A percentile compares a stretch with the other conserved stretches of the same genome.
Conservation (phyloP, 2,113 vertebrate species). For the Tapirus terrestris region DNA sequence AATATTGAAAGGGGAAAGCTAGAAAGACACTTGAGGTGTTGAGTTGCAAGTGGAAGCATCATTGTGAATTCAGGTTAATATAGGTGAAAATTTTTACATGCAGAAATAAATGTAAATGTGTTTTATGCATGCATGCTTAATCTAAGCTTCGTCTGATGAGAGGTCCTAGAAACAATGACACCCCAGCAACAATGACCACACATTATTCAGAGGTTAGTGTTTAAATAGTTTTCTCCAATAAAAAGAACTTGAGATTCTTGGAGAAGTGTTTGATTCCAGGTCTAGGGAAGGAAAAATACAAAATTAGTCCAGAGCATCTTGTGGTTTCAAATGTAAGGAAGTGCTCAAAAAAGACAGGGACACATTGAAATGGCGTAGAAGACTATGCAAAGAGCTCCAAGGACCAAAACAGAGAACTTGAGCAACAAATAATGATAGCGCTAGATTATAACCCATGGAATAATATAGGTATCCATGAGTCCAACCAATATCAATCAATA, state of each 20-base stretch:
- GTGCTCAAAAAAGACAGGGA: background rate
- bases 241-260: background rate
- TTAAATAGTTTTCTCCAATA: background rate
- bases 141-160: background rate
- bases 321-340: background rate
- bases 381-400: background rate
- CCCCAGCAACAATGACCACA: background rate
- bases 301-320: background rate
- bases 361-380: background rate
- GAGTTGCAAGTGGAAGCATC: background rate
- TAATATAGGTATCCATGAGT: background rate
- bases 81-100: background rate
- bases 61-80: background rate
- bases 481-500: background rate
- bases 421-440: background rate
- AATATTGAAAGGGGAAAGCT: background rate
- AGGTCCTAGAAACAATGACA: background rate
- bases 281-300: background rate
- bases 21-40: background rate
- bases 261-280: background rate
- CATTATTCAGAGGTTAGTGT: background rate
- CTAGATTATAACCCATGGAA: background rate
- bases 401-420: background rate
- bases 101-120: background rate
- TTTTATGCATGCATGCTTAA: background rate